Conservation (phyloP, 2,797 vertebrate species). For the Scarus forsteni region DNA sequence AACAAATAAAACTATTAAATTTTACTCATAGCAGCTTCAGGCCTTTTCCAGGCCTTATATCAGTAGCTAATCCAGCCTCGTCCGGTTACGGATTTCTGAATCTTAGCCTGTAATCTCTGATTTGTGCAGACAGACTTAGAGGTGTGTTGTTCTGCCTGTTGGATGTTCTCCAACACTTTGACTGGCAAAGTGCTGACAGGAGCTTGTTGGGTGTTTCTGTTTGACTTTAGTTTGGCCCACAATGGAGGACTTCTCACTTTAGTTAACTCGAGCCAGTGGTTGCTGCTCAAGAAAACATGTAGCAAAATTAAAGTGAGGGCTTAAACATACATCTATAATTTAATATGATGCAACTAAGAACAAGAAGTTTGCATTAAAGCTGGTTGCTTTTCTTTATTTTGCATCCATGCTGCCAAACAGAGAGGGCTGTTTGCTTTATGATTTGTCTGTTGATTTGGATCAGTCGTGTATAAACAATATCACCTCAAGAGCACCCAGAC, state of each 20-base stretch:
- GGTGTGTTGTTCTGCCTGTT: background rate
- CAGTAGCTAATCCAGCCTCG: background rate
- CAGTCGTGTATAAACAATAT: too few species aligned
- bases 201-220: background rate
- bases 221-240: too few species aligned
- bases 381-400: too few species aligned
- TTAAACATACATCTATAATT: too few species aligned
- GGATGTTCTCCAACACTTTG: background rate
- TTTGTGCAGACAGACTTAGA: background rate
- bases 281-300: background rate
- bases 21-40: background rate
- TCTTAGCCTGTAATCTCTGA: background rate
- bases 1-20: background rate
- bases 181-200: background rate
- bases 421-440: too few species aligned
- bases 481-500: too few species aligned
- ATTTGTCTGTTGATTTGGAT: too few species aligned
- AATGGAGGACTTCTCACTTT: background rate
- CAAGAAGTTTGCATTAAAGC: too few species aligned
- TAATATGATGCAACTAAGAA: too few species aligned
- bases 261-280: background rate
- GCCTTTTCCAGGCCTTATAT: background rate
- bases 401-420: too few species aligned
- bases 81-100: background rate
- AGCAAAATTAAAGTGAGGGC: background rate